Conservation (phyloP, 2,797 vertebrate species). For the Alca torda region DNA sequence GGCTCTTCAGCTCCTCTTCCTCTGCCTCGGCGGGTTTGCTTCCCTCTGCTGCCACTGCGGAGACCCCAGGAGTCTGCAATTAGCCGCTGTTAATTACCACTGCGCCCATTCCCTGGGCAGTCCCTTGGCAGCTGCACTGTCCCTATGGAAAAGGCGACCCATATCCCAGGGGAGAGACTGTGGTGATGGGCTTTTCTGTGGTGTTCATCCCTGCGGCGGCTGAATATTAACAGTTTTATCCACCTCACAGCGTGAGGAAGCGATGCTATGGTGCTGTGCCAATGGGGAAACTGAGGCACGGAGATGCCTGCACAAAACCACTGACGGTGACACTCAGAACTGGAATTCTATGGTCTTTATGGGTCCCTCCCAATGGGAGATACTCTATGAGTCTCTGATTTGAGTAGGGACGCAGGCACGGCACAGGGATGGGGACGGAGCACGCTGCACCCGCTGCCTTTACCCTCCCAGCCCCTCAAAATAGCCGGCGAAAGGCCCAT, state of each 20-base stretch:
- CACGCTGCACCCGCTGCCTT: rapidly evolving
- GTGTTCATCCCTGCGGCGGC: background rate
- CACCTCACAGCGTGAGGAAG: background rate
- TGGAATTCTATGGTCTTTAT: background rate
- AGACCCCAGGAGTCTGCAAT: background rate
- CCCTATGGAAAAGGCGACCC: background rate
- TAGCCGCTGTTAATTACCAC: background rate
- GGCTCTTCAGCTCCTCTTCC: background rate
- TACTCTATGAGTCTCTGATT: background rate
- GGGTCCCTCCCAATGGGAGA: background rate
- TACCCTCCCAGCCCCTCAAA: background rate
- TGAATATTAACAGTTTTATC: background rate
- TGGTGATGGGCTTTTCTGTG: background rate
- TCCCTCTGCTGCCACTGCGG: background rate
- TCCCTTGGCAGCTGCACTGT: background rate
- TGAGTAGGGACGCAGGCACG: background rate
- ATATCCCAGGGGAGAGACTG: rapidly evolving
- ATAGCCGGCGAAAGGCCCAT: background rate
- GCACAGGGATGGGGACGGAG: background rate
- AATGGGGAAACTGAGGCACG: background rate
- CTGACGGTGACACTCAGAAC: background rate
- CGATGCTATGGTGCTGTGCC: rapidly evolving
- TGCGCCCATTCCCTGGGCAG: background rate
- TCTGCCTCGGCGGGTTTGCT: background rate
- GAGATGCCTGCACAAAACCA: rapidly evolving